Evolutionary conservation across 2,797 vertebrate species (phyloP).

Genomic region (Dendrocincla tyrannina): DNA sequence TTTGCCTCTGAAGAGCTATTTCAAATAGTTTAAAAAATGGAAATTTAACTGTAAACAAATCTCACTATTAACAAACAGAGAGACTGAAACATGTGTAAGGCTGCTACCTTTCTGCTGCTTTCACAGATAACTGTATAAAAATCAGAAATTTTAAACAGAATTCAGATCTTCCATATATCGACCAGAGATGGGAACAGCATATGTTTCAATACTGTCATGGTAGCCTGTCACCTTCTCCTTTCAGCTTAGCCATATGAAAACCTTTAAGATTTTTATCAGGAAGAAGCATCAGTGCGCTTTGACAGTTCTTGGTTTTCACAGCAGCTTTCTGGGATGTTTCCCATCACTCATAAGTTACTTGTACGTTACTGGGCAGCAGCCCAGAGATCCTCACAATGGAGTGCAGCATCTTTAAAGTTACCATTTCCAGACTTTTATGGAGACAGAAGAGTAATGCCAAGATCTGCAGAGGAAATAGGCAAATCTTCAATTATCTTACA

Average conservation of each 20-base stretch:
- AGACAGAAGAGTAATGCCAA: neutral
- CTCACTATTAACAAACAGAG: neutral
- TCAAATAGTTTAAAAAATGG: neutral
- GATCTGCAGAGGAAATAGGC: neutral
- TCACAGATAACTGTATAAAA: neutral
- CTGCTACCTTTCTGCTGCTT: neutral
- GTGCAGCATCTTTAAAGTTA: neutral
- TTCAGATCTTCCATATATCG: neutral
- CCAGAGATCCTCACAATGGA: fast-evolving
- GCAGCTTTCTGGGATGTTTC: neutral
- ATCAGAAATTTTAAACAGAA: neutral
- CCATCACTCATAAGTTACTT: neutral
- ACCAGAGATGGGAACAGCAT: neutral
- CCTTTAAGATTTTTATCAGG: neutral
- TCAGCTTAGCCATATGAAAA: neutral
- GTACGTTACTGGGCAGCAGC: neutral
- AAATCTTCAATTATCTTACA: neutral
- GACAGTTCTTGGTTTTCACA: neutral
- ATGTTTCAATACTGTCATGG: neutral
- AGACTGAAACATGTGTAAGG: neutral
- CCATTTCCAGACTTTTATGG: neutral
- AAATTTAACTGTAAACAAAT: neutral
- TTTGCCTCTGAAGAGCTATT: neutral
- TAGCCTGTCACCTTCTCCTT: neutral
- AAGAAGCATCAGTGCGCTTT: neutral